A percentile compares a stretch with the other conserved stretches of the same genome.
phyloP scores from a whole-genome alignment of 2,797 vertebrate species.

The Premnoplex brunnescens region DNA sequence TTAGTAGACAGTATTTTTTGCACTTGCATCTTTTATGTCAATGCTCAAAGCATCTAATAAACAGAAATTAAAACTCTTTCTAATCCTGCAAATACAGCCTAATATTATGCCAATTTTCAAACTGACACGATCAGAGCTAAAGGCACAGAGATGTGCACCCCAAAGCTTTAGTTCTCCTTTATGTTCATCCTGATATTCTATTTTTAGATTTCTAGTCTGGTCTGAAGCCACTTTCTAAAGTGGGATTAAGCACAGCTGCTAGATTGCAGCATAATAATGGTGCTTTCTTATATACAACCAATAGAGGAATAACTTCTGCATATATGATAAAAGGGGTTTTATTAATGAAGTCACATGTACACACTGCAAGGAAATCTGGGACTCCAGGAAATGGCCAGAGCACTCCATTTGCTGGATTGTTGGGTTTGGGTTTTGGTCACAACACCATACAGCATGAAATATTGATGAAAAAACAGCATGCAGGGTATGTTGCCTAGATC shows the following conservation, averaged over 20 bases:
- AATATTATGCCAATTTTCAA: not conserved
- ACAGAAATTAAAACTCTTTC: not conserved
- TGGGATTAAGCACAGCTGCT: not conserved
- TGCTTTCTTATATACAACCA: not conserved
- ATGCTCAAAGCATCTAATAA: not conserved
- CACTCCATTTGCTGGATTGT: not conserved
- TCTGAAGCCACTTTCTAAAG: not conserved
- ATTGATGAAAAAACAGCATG: conserved; percentile 24
- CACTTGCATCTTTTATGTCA: not conserved
- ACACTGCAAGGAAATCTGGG: not conserved
- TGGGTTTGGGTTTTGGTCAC: not conserved
- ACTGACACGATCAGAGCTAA: not conserved
- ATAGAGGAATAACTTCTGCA: not conserved
- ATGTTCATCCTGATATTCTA: not conserved
- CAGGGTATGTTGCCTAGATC: not conserved
- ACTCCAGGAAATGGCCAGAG: not conserved
- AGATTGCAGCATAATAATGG: not conserved
- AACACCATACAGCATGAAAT: conserved; percentile 27
- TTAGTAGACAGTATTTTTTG: not conserved
- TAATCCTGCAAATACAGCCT: not conserved
- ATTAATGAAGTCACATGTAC: not conserved
- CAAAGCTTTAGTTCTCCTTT: not conserved
- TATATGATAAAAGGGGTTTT: not conserved
- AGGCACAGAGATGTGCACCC: not conserved
- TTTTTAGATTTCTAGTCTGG: not conserved